Evolutionary conservation across 2,113 vertebrate genomes (phyloP).

Genomic region (Muntiacus reevesi): DNA sequence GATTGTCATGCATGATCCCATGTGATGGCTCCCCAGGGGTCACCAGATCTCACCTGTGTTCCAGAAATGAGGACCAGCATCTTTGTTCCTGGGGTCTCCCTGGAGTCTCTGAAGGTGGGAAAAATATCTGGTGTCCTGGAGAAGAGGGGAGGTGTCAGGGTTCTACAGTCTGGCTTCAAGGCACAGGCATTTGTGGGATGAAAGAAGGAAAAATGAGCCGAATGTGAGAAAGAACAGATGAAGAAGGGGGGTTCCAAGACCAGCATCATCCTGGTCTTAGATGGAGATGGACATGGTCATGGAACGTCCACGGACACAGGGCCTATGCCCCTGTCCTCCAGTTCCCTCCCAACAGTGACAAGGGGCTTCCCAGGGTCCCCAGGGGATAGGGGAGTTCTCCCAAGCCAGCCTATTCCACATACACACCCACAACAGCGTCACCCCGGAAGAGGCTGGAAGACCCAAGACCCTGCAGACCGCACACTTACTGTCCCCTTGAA

Average conservation of each 20-base stretch:
- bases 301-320: not conserved
- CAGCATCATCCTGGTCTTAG: not conserved
- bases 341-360: not conserved
- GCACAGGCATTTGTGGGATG: not conserved
- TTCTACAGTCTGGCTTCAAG: not conserved
- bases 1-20: rapidly evolving
- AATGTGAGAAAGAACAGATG: not conserved
- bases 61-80: not conserved
- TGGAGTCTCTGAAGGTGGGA: not conserved
- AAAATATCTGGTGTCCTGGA: slow-evolving; percentile 3
- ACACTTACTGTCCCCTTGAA: slow-evolving; percentile 61
- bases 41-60: slow-evolving; percentile 28
- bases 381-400: not conserved
- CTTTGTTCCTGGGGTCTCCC: not conserved
- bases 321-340: not conserved
- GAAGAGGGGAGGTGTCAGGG: not conserved
- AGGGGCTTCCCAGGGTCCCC: not conserved
- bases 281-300: not conserved
- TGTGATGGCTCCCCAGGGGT: too few relatives aligned
- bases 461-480: not conserved
- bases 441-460: not conserved
- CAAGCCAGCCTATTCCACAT: not conserved
- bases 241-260: not conserved
- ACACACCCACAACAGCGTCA: not conserved
- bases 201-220: not conserved